phyloP scores from a whole-genome alignment of 2,888 invertebrate species.

The Drosophila greeni region DNA sequence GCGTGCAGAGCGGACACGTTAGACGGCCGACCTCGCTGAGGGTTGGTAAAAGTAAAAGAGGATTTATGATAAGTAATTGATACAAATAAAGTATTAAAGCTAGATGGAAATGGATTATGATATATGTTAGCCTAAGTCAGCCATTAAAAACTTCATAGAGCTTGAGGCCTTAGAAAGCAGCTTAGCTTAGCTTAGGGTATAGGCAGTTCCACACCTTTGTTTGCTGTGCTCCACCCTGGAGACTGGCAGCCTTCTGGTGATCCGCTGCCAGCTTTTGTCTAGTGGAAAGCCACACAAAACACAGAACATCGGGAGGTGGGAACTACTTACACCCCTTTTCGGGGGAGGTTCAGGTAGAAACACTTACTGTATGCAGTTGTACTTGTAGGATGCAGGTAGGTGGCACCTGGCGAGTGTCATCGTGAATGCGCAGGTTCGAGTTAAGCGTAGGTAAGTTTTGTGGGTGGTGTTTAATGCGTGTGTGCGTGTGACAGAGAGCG shows the following conservation, averaged over 20 bases:
- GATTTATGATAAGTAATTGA: not conserved
- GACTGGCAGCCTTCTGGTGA: slow-evolving; percentile 43
- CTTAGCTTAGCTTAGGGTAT: slow-evolving; percentile 1
- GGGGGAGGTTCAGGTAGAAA: slow-evolving; percentile 39
- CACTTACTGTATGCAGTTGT: slow-evolving; percentile 85
- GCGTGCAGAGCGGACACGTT: slow-evolving; percentile 92
- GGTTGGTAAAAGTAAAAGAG: not conserved
- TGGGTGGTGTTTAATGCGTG: slow-evolving; percentile 30
- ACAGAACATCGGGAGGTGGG: slow-evolving; percentile 38
- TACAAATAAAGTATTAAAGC: not conserved
- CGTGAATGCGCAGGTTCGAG: slow-evolving; percentile 59
- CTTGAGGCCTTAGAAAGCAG: slow-evolving; percentile 23
- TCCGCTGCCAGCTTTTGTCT: slow-evolving; percentile 64
- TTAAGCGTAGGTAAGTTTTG: slow-evolving; percentile 44
- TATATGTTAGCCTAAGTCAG: slow-evolving; percentile 24
- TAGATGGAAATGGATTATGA: not conserved
- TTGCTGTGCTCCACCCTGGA: slow-evolving; percentile 63
- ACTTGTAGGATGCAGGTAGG: slow-evolving; percentile 83
- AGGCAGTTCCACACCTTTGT: slow-evolving; percentile 18
- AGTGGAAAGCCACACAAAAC: slow-evolving; percentile 52
- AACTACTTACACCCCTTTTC: slow-evolving; percentile 28
- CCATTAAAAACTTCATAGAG: not conserved
- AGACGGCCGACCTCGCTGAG: slow-evolving; percentile 85
- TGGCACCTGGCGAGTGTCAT: slow-evolving; percentile 79
- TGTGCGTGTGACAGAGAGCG: slow-evolving; percentile 37